Evolutionary conservation across 2,888 invertebrate genomes (phyloP), one percentile per base, ranked within the genome.

Genomic region (Nymphalis urticae): DNA sequence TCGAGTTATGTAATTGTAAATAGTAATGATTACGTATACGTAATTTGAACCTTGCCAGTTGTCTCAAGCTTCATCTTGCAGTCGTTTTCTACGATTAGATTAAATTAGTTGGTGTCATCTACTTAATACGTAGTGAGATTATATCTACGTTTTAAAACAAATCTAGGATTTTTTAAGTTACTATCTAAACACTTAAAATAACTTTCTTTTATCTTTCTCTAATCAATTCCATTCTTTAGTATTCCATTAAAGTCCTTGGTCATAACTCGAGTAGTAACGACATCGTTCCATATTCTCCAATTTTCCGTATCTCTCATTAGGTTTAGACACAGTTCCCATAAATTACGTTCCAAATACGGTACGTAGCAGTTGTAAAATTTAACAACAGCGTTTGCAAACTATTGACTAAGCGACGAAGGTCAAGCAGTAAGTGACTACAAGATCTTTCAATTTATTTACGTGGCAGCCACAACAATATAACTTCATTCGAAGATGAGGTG

Each of bases 191-290:
- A 72, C 72, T 72, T 74, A 68, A 73, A 62, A 48, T 70, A 71
- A 75, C 64, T 72, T 62, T 75, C 71, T 74, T 73, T 72, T 71
- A 73, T 75, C 77, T 75, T 74, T 72, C 72, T 77, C 82, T 85
- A 86, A 79, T 87, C 86, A 87, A 87, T 87, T 87, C 86, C 86
- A 76, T 82, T 79, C 77, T 74, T 77, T 73, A 72, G 73, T 74
- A 64, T 67, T 27, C 62, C 62, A 48, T 62, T 62, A 27, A 48
- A 56, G 19, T 56, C 2, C 21, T 54, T 62, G 62, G 51, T 64
- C 54, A 48, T 64, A 64, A 53, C 66, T 36, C 70, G 21, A 64
- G 56, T 59, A 66, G 56, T 59, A 58, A 51, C 63, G 59, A 24
- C 21, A 66, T 68, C 53, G 16, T 9, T 56, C 9, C 9, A 48